These are phyloP conservation scores for Axis porcinus DNA, from an alignment of 2,113 vertebrate genomes.

Conservation along the genomic window DNA sequence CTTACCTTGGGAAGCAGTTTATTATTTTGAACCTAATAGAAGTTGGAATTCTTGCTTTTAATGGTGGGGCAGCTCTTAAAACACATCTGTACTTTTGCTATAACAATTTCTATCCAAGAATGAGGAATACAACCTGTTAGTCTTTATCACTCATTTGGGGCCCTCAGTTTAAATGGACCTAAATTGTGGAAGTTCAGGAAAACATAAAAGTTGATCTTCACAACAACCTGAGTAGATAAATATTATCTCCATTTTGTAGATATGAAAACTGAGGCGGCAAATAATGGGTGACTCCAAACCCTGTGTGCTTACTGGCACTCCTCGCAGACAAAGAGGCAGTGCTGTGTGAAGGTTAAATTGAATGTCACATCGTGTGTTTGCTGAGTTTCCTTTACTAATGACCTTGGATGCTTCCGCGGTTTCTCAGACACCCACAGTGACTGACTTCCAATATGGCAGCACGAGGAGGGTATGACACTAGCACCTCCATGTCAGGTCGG, in stretches of 20 bases:
- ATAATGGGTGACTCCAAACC: neutral
- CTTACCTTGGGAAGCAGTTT: neutral
- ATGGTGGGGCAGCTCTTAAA: neutral
- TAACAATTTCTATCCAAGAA: neutral
- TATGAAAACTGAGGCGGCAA: neutral
- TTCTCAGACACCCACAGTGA: neutral
- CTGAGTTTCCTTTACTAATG: neutral
- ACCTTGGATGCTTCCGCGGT: neutral
- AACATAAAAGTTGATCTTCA: neutral
- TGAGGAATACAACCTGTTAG: neutral
- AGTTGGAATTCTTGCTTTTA: neutral
- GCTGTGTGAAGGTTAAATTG: neutral
- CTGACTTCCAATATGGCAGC: neutral
- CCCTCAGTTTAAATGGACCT: neutral
- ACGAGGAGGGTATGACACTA: rapidly evolving
- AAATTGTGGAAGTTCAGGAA: neutral
- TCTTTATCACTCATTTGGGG: neutral
- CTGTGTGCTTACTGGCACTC: neutral
- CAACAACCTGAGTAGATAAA: neutral
- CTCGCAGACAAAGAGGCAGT: neutral
- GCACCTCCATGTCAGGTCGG: neutral
- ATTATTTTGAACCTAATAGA: neutral
- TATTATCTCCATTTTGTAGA: neutral
- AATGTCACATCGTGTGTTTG: neutral
- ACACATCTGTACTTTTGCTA: neutral